phyloP scores from a whole-genome alignment of 2,888 invertebrate species.

The Callyntrura guangdongensis region DNA sequence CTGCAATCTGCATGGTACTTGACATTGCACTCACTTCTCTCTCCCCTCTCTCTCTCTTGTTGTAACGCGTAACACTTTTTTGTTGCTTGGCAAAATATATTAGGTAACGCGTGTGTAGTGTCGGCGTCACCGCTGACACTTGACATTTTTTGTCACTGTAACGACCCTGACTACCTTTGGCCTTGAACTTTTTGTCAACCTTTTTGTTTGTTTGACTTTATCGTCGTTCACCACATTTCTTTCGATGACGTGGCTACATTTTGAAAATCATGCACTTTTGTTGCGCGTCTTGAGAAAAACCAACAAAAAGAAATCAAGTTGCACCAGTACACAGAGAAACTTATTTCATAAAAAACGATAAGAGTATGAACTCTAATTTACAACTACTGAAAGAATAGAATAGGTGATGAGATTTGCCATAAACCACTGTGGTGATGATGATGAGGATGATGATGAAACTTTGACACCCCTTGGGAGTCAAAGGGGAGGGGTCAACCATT shows the following conservation, averaged over 20 bases:
- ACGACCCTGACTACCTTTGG: background rate
- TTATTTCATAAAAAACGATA: too few relatives aligned
- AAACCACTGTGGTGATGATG: too few relatives aligned
- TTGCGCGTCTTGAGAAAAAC: background rate
- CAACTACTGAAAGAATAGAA: too few relatives aligned
- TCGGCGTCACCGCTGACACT: background rate
- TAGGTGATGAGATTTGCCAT: too few relatives aligned
- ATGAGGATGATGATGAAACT: too few relatives aligned
- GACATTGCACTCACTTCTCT: background rate
- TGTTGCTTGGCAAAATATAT: background rate
- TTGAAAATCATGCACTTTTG: background rate
- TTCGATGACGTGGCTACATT: background rate
- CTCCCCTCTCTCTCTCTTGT: too few relatives aligned
- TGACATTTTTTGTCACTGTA: background rate
- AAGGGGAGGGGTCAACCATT: too few relatives aligned
- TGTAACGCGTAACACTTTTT: too few relatives aligned
- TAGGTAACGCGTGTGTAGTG: background rate
- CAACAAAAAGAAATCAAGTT: too few relatives aligned
- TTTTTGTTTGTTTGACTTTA: background rate
- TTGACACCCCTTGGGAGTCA: too few relatives aligned
- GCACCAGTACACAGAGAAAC: too few relatives aligned
- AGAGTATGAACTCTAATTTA: too few relatives aligned
- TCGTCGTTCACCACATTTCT: background rate
- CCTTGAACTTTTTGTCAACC: conserved; percentile 28
- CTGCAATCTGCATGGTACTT: conserved; percentile 29